These are phyloP conservation scores for Ophioninae sp. DNA, from an alignment of 2,888 invertebrate species.

Conservation along the genomic window DNA sequence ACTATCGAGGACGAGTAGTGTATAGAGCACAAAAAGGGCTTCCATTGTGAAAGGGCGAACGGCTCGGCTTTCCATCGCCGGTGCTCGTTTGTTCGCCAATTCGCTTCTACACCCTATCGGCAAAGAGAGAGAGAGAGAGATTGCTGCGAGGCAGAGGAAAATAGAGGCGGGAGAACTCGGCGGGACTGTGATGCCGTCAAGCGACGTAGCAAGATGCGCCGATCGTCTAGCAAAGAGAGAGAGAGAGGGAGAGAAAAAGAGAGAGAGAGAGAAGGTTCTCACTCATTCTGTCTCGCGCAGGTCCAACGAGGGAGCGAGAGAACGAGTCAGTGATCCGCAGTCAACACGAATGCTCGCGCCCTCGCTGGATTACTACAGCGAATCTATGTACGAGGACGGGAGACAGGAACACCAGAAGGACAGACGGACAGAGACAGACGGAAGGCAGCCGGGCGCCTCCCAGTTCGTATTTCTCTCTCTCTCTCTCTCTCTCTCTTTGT, in stretches of 20 bases:
- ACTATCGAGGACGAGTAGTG: constrained; percentile 54
- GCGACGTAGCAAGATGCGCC: constrained; percentile 48
- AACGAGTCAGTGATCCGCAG: constrained; percentile 73
- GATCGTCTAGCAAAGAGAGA: constrained; percentile 24
- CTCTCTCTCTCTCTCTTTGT: constrained; percentile 5
- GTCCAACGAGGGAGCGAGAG: constrained; percentile 44
- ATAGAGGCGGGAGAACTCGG: constrained; percentile 66
- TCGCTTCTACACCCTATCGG: constrained; percentile 44
- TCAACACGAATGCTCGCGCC: constrained; percentile 72
- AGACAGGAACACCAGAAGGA: constrained; percentile 50
- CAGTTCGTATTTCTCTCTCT: constrained; percentile 80
- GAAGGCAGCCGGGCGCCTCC: constrained; percentile 80
- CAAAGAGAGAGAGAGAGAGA: constrained; percentile 69
- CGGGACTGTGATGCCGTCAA: constrained; percentile 50
- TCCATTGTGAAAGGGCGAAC: constrained; percentile 73
- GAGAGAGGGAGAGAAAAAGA: constrained; percentile 30
- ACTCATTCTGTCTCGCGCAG: constrained; percentile 69
- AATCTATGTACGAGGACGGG: constrained; percentile 22
- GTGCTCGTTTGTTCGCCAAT: constrained; percentile 57
- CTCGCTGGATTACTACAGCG: constrained; percentile 38
- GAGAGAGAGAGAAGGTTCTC: constrained; percentile 32
- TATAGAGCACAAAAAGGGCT: constrained; percentile 71
- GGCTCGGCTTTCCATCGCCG: constrained; percentile 78
- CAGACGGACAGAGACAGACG: constrained; percentile 72
- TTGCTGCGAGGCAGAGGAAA: constrained; percentile 72